Evolutionary conservation across 64 coral and sea anemone species (phyloP), one percentile per base, ranked within the genome.

Genomic region (Montipora sp.): DNA sequence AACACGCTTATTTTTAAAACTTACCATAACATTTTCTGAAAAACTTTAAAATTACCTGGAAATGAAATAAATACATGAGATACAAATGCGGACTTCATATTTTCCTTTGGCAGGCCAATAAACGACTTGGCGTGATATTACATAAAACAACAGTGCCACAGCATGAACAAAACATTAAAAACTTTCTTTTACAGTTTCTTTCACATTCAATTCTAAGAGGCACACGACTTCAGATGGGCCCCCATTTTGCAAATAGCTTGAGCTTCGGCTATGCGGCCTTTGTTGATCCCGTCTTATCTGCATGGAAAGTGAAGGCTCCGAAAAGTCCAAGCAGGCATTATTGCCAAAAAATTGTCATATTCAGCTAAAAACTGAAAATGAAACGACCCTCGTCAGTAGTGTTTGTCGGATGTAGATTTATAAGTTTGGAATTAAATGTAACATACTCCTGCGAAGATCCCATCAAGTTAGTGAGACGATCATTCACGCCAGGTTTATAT

Each of bases 31-130:
- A 71, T 71, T 71, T 71, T 14, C 10, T 55, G 61, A 14, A 15
- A 66, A 22, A 23, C 0, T 3, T 71, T 71, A 9, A n/a, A 71
- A 21, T 71, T 71, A 5, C 68, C 68, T 71, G 18, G 8, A 22
- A 71, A 60, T 5, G 51, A 10, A 60, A 11, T 60, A 8, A 12
- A 71, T 50, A 71, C 63, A 22, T 85, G 44, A 71, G 19, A 85
- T 71, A 63, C 47, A 85, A 84, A 85, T 85, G 82, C 45, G 82
- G 71, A 85, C 46, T 47, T 14, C 68, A 36, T 36, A 36, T 36
- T 36, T 36, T 18, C 82, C 47, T 85, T 46, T 85, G 82, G 15
- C 20, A 16, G 63, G 3, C 15, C 3, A 44, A 8, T 71, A 19
- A 48, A 47, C 46, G 43, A 68, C 8, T 63, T 63, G 60, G 23